phyloP scores from a whole-genome alignment of 2,888 invertebrate species.

The Alviniconcha strummeri region DNA sequence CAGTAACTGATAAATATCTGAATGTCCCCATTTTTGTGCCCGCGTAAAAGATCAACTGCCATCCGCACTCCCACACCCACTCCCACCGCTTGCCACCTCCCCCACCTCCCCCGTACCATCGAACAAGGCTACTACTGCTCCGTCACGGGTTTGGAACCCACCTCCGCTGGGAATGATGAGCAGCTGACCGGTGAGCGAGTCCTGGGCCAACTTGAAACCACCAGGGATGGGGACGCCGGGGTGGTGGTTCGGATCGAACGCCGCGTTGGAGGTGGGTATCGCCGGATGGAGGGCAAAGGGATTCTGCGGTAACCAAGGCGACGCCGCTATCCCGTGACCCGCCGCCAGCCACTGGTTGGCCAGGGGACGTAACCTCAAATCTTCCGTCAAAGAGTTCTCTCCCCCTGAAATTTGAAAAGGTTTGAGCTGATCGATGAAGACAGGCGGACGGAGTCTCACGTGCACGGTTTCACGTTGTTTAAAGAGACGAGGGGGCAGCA shows the following conservation, averaged over 20 bases:
- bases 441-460: too few species aligned
- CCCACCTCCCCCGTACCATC: too few species aligned
- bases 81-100: too few species aligned
- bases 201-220: slow-evolving; percentile 90
- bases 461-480: too few species aligned
- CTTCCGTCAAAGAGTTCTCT: slow-evolving; percentile 36
- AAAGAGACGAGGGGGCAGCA: too few species aligned
- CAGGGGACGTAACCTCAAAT: slow-evolving; percentile 39
- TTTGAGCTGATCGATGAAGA: too few species aligned
- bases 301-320: slow-evolving; percentile 59
- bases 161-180: slow-evolving; percentile 74
- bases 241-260: slow-evolving; percentile 41
- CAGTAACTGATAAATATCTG: too few species aligned
- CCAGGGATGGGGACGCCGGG: slow-evolving; percentile 41
- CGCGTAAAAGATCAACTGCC: too few species aligned
- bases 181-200: slow-evolving; percentile 88
- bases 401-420: slow-evolving; percentile 28
- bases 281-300: slow-evolving; percentile 48
- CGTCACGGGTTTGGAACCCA: not conserved
- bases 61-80: too few species aligned
- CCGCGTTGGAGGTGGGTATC: slow-evolving; percentile 38
- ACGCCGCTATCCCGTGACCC: slow-evolving; percentile 41
- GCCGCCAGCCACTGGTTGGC: slow-evolving; percentile 43
- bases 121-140: too few species aligned
- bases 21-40: too few species aligned